These are phyloP conservation scores for Euwallacea fornicatus DNA, from an alignment of 1,140 invertebrate genomes.

Conservation along the genomic window DNA sequence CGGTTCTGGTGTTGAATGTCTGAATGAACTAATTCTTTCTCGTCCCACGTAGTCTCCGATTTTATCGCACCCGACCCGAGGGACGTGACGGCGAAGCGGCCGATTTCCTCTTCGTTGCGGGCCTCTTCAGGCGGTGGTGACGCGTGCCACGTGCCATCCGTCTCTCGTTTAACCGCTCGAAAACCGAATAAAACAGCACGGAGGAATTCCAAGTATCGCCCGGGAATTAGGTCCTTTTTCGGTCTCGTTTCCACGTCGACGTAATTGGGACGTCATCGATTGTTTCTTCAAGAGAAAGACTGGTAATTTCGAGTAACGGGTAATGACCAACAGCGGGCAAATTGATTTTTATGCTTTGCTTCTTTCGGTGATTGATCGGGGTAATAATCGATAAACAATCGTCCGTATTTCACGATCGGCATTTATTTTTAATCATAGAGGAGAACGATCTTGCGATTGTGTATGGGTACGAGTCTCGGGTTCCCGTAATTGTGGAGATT, in stretches of 20 bases:
- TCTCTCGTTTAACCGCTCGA: conserved; percentile 15
- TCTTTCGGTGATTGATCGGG: conserved; percentile 5
- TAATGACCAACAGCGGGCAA: not conserved
- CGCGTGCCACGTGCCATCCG: conserved; percentile 24
- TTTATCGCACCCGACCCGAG: conserved; percentile 24
- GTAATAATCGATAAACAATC: conserved; percentile 1
- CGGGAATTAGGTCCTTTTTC: no score
- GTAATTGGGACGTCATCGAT: no score
- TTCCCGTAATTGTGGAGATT: no score
- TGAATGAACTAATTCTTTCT: conserved; percentile 9
- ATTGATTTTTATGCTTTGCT: conserved; percentile 20
- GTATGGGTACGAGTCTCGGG: no score
- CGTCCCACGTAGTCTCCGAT: conserved; percentile 12
- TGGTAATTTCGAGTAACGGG: no score
- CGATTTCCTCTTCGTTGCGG: conserved; percentile 12
- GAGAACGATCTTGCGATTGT: no score
- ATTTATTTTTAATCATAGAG: no score
- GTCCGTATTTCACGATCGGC: not conserved
- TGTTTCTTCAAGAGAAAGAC: no score
- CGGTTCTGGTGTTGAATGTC: not conserved
- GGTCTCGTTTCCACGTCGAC: no score
- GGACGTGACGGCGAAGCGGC: conserved; percentile 20
- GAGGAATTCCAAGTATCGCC: no score
- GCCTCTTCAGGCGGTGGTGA: conserved; percentile 10
- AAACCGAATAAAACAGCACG: conserved; percentile 11